These are phyloP conservation scores for Himantopus leucocephalus DNA, from an alignment of 2,113 vertebrate genomes.

Conservation along the genomic window DNA sequence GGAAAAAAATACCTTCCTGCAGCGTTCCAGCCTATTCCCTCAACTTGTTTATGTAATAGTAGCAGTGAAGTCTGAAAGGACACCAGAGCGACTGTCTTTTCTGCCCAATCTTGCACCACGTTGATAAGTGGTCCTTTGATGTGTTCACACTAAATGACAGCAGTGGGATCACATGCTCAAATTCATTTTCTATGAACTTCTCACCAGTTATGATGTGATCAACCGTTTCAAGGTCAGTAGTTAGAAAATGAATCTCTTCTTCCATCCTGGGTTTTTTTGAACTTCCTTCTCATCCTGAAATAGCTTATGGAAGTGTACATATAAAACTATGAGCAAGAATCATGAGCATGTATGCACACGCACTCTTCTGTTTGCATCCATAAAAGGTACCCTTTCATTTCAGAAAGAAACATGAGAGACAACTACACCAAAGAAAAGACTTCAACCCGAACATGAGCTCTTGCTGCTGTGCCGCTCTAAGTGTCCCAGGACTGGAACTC, in stretches of 20 bases:
- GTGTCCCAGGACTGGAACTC: background rate
- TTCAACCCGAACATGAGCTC: background rate
- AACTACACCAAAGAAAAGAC: background rate
- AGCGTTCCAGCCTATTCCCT: too few relatives aligned
- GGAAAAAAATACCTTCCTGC: too few relatives aligned
- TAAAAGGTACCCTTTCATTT: background rate
- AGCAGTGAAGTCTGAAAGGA: too few relatives aligned
- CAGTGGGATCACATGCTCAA: too few relatives aligned
- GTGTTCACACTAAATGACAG: too few relatives aligned
- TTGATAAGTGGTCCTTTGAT: too few relatives aligned
- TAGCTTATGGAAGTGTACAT: rapidly evolving
- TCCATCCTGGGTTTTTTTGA: background rate
- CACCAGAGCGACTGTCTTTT: too few relatives aligned
- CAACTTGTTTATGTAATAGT: too few relatives aligned
- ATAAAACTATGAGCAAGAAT: background rate
- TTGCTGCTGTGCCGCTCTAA: rapidly evolving
- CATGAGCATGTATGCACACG: rapidly evolving
- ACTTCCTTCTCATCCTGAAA: background rate
- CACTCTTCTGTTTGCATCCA: background rate
- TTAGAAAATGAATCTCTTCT: background rate
- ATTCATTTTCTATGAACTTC: too few relatives aligned
- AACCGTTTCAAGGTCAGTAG: too few relatives aligned
- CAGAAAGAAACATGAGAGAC: background rate
- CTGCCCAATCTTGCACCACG: too few relatives aligned
- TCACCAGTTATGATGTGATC: too few relatives aligned